phyloP scores from a whole-genome alignment of 1,140 invertebrate species.

The Trachelipus rathkii region DNA sequence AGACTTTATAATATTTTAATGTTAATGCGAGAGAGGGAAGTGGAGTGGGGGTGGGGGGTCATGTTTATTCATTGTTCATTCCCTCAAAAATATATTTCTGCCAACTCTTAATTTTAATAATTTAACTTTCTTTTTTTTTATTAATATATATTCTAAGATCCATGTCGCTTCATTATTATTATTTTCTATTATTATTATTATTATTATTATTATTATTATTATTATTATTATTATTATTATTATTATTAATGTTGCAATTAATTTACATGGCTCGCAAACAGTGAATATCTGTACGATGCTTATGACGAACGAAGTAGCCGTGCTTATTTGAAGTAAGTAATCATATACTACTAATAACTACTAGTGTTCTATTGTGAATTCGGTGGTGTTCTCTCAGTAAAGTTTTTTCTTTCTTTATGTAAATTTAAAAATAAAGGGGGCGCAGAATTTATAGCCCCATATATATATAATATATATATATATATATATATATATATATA shows the following conservation, averaged over 20 bases:
- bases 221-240: neutral
- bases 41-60: no score
- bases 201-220: neutral
- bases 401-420: neutral
- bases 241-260: neutral
- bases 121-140: neutral
- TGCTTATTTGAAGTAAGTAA: constrained; percentile 21
- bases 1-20: no score
- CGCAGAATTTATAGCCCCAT: neutral
- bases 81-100: no score
- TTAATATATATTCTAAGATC: neutral
- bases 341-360: neutral
- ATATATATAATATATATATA: neutral
- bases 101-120: neutral
- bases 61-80: no score
- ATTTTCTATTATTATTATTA: neutral
- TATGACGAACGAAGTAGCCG: constrained; percentile 25
- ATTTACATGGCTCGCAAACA: constrained; percentile 13
- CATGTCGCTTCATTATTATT: no score
- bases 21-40: no score
- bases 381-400: neutral
- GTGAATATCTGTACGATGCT: constrained; percentile 29
- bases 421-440: neutral
- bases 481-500: neutral
- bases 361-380: neutral